phyloP scores from a whole-genome alignment of 2,888 invertebrate species.

The Microctonus brassicae region DNA sequence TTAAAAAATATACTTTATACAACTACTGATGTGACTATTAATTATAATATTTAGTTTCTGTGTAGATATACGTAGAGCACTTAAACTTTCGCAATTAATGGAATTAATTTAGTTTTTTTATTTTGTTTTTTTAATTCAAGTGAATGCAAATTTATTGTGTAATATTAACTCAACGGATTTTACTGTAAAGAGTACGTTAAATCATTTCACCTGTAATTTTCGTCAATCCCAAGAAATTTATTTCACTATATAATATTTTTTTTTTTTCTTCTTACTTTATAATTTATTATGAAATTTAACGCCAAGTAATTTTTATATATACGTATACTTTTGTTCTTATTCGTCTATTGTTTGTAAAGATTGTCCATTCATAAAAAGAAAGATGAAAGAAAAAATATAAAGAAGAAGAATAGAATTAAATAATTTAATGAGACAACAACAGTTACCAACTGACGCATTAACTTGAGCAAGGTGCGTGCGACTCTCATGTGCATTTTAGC shows the following conservation, averaged over 20 bases:
- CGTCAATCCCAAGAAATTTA: not conserved
- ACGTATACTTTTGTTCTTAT: not conserved
- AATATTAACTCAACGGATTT: constrained; percentile 37
- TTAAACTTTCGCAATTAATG: not conserved
- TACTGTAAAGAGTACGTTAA: not conserved
- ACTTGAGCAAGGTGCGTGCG: constrained; percentile 55
- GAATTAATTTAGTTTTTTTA: not conserved
- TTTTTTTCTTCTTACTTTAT: not conserved
- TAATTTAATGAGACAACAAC: constrained; percentile 27
- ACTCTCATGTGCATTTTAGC: not conserved
- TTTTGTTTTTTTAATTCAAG: not conserved
- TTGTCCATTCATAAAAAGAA: not conserved
- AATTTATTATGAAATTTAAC: constrained; percentile 12
- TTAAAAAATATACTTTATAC: not conserved
- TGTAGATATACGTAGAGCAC: not conserved
- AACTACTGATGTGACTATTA: not conserved
- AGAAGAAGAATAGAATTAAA: not conserved
- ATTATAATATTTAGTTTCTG: not conserved
- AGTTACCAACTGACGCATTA: constrained; percentile 45
- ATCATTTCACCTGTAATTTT: not conserved
- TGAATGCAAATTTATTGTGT: constrained; percentile 58
- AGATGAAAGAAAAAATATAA: not conserved
- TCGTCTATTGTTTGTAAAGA: not conserved
- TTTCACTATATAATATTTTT: not conserved
- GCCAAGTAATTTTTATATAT: not conserved